Conservation (phyloP, 1,140 invertebrate genomes). For the Bombus polaris region DNA sequence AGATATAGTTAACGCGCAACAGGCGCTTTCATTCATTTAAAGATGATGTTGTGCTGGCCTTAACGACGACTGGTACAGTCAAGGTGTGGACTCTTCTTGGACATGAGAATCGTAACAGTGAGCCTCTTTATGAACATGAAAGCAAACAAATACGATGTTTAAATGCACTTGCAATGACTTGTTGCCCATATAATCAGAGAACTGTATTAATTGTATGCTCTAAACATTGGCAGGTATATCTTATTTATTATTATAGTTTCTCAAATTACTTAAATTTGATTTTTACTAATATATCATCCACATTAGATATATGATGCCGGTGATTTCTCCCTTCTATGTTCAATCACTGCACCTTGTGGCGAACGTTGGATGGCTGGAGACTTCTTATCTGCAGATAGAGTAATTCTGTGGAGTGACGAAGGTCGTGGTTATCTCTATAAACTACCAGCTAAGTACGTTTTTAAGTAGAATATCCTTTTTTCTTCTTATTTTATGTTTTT, state of each 20-base stretch:
- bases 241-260: constrained; percentile 1
- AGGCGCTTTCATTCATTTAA: constrained; percentile 78
- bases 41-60: constrained; percentile 98
- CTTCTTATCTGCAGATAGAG: constrained; percentile 94
- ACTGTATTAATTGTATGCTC: constrained; percentile 98
- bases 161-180: constrained; percentile 96
- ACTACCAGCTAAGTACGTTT: constrained; percentile 95
- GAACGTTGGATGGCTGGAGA: constrained; percentile 98
- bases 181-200: constrained; percentile 97
- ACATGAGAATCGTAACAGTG: constrained; percentile 92
- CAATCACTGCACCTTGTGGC: constrained; percentile 90
- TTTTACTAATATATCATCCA: constrained; percentile 49
- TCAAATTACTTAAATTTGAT: constrained; percentile 29
- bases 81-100: constrained; percentile 98
- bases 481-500: neutral
- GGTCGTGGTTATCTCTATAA: constrained; percentile 97
- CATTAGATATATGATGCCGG: constrained; percentile 92
- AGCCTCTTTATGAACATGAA: constrained; percentile 98
- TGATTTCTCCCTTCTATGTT: constrained; percentile 97
- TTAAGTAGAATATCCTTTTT: neutral
- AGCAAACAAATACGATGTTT: constrained; percentile 97
- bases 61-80: constrained; percentile 98
- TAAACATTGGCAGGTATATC: constrained; percentile 96
- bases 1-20: constrained; percentile 67
- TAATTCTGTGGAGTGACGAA: constrained; percentile 96